A percentile compares a stretch with the other conserved stretches of the same genome.
phyloP scores from a whole-genome alignment of 2,797 vertebrate species.

The Schizothorax lantsangensis region DNA sequence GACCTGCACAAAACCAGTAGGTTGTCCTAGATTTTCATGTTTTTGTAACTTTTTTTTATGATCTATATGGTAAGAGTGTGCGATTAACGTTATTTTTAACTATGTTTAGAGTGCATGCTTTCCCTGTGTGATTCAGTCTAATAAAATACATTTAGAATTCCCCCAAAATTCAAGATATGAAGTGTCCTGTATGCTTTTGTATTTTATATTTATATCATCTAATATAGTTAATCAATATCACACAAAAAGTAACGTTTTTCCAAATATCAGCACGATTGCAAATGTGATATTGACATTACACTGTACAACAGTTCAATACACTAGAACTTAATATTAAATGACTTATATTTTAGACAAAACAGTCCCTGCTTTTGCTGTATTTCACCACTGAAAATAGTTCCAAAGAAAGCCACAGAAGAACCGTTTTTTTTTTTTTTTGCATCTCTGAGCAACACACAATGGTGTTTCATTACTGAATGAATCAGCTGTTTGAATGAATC shows the following conservation, averaged over 20 bases:
- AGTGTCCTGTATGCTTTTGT: too few relatives aligned
- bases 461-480: background rate
- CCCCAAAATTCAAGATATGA: too few relatives aligned
- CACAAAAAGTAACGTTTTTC: background rate
- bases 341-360: too few relatives aligned
- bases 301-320: background rate
- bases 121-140: too few relatives aligned
- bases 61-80: too few relatives aligned
- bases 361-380: background rate
- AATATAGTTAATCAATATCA: background rate
- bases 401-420: background rate
- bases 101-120: too few relatives aligned
- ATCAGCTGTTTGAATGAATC: background rate
- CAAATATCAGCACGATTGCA: background rate
- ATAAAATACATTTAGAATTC: too few relatives aligned
- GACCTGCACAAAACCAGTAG: background rate
- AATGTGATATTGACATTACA: background rate
- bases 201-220: too few relatives aligned
- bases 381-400: background rate
- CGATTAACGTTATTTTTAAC: too few relatives aligned
- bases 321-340: background rate
- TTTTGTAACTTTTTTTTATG: background rate
- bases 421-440: too few relatives aligned
- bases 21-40: background rate
- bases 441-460: background rate